Base-by-base conservation (phyloP, 2,113 vertebrate genomes). In the Asarcornis scutulata region DNA sequence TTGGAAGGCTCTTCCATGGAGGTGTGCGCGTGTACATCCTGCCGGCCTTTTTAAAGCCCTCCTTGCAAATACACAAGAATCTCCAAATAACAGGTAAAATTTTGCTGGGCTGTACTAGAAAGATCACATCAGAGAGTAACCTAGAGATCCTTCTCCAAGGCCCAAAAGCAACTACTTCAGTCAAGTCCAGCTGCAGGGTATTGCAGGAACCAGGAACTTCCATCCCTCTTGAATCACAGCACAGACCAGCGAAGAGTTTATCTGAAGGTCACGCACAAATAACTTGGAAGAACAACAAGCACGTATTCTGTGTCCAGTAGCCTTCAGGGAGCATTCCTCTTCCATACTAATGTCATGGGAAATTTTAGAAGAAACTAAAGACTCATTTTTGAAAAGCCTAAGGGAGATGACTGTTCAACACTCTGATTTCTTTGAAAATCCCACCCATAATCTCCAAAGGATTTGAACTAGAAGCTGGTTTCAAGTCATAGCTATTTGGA, bases 391-490 rank as follows among this genome's bases (percentile, higher is more conserved):
- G 32, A 34, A 84, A 67, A 82, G 64, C 88, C 66, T 6, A 15
- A 78, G 77, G 92, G 86, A 93, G 22, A 9, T 5, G 36, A 55
- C 9, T 52, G 60, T 5, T 86, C 74, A 63, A 68, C 73, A 81
- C 77, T 46, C 76, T 3, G 48, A 56, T 64, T 84, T 12, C 94
- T 95, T 84, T 92, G 83, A 92, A 91, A 97, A 95, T 82, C 66
- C 77, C 83, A 89, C 89, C 86, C 64, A 1, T 3, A 6, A 56
- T 72, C 91, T 75, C 94, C 66, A 62, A 62, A 93, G 89, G 81
- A 31, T 92, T 79, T 52, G 22, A 92, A 68, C 15, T 12, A 48
- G 83, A 52, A 81, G 34, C 21, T 18, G 86, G n/a, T 32, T 42
- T 48, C 26, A 66, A 89, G 44, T 36, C n/a, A 40, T 13, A 2